Evolutionary conservation across 2,888 invertebrate genomes (phyloP).

Genomic region (Dynastes hyllus): DNA sequence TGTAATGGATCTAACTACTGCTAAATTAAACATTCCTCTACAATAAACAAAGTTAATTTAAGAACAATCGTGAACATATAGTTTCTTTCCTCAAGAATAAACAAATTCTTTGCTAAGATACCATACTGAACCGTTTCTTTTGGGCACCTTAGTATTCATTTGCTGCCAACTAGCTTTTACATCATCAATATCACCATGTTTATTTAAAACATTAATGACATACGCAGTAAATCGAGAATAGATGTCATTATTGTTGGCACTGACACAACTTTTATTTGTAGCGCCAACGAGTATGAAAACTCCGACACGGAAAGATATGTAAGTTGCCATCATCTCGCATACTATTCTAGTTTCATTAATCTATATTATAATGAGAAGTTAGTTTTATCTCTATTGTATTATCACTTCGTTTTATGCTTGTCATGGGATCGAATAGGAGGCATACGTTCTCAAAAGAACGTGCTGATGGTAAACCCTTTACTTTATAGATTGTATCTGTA

Average conservation of each 20-base stretch:
- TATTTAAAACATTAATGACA: constrained; percentile 46
- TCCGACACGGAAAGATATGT: neutral
- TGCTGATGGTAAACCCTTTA: neutral
- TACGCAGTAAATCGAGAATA: constrained; percentile 25
- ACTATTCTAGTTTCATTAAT: constrained; percentile 53
- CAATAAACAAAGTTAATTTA: no score
- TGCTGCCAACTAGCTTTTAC: no score
- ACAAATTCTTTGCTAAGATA: no score
- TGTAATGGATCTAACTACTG: no score
- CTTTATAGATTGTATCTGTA: neutral
- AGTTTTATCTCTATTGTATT: constrained; percentile 55
- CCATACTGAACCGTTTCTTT: no score
- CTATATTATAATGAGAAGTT: constrained; percentile 55
- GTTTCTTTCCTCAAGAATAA: no score
- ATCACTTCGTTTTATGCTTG: constrained; percentile 53
- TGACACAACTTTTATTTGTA: constrained; percentile 41
- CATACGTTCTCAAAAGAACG: constrained; percentile 21
- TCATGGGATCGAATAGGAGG: constrained; percentile 48
- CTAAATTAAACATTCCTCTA: no score
- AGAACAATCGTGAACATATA: no score
- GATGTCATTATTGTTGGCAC: constrained; percentile 33
- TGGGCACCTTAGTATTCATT: no score
- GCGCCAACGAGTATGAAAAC: neutral
- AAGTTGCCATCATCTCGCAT: neutral
- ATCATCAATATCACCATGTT: neutral